A percentile compares a stretch with the other conserved stretches of the same genome.
Evolutionary conservation across 53 echinoderm and acorn worm genomes (phyloP).

Genomic region (Patiria pectinifera): DNA sequence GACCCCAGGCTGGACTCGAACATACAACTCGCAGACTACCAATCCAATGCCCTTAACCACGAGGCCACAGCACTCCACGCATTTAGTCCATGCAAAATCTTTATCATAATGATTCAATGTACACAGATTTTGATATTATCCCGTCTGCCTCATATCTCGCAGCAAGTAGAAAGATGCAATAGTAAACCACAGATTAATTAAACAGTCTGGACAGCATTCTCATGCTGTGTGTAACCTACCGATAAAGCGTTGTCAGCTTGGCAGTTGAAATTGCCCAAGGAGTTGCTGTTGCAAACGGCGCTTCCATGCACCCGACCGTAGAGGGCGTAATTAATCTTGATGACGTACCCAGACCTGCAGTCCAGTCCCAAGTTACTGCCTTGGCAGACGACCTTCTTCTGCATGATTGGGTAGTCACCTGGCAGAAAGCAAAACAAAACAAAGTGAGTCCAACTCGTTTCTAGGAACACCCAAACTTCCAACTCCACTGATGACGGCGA

Average conservation of each 20-base stretch:
- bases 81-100: no score
- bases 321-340: constrained; percentile 36
- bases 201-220: neutral
- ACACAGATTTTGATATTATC: no score
- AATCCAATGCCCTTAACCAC: no score
- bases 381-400: constrained; percentile 4
- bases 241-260: constrained; percentile 13
- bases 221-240: neutral
- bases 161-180: neutral
- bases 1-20: no score
- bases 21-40: no score
- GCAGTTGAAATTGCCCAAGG: constrained; percentile 28
- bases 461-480: no score
- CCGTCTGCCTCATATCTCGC: no score
- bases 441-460: no score
- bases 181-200: neutral
- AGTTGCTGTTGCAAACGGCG: neutral
- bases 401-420: constrained; percentile 32
- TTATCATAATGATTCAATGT: no score
- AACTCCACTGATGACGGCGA: no score
- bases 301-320: constrained; percentile 35
- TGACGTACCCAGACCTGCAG: constrained; percentile 11
- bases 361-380: constrained; percentile 15
- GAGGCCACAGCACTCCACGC: no score
- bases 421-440: neutral